A percentile compares a stretch with the other conserved stretches of the same genome.
phyloP scores from a whole-genome alignment of 2,113 vertebrate species.

The Urocynchramus pylzowi region DNA sequence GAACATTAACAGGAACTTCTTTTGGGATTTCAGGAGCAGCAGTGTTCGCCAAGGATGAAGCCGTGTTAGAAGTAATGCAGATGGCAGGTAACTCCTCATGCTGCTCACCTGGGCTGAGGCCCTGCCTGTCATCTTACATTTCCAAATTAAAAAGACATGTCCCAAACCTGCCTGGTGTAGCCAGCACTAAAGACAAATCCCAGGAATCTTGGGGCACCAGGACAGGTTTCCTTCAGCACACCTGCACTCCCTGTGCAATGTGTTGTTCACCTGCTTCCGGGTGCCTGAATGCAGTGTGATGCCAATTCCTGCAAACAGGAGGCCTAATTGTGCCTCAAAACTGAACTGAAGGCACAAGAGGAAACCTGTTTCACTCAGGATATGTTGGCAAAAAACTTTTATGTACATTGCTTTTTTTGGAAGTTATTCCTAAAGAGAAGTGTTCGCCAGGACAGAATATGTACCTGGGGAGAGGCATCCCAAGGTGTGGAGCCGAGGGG shows the following conservation, averaged over 20 bases:
- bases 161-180: neutral
- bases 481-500: neutral
- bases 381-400: neutral
- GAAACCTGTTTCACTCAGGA: neutral
- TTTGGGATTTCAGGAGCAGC: constrained; percentile 54
- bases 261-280: neutral
- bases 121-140: neutral
- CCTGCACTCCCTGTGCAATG: neutral
- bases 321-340: neutral
- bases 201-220: neutral
- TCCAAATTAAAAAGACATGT: neutral
- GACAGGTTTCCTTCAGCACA: neutral
- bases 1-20: neutral
- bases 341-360: neutral
- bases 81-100: constrained; percentile 27
- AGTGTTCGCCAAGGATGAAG: neutral
- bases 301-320: neutral
- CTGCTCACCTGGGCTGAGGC: neutral
- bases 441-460: neutral
- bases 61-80: neutral
- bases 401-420: neutral
- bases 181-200: neutral
- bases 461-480: neutral
- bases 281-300: neutral
- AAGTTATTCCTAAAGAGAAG: neutral